Conservation (phyloP, 2,113 vertebrate species). For the Alouatta palliata region DNA sequence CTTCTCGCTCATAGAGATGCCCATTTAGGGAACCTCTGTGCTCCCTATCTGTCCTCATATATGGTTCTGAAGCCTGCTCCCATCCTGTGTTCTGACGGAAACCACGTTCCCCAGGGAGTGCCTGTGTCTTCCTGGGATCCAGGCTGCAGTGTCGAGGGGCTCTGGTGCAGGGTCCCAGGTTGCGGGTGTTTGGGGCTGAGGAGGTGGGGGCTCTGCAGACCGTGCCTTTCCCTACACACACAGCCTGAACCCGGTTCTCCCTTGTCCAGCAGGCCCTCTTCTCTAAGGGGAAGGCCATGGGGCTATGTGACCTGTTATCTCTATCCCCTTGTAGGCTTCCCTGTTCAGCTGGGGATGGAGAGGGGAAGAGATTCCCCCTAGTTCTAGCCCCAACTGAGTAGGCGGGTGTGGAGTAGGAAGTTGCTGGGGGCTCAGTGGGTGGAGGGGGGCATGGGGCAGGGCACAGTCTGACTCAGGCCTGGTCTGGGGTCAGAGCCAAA, state of each 20-base stretch:
- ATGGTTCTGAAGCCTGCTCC: background rate
- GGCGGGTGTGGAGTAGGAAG: constrained; percentile 60
- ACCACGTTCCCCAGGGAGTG: background rate
- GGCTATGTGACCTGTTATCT: background rate
- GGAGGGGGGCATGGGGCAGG: constrained; percentile 21
- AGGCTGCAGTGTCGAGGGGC: background rate
- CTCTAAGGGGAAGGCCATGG: background rate
- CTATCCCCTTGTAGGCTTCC: background rate
- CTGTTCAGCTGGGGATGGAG: background rate
- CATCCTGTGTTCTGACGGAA: background rate
- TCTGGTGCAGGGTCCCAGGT: background rate
- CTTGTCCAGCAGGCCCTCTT: background rate
- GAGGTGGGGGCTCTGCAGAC: background rate
- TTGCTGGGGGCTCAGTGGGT: constrained; percentile 59
- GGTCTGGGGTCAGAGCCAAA: constrained; percentile 75
- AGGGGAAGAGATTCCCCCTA: background rate
- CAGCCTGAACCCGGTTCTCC: background rate
- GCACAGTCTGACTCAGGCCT: constrained; percentile 73
- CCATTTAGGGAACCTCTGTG: background rate
- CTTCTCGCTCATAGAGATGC: background rate
- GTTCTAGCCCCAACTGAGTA: background rate
- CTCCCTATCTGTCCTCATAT: too few species aligned
- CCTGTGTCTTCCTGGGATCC: constrained; percentile 23
- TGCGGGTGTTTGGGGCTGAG: background rate
- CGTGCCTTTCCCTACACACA: too few species aligned